Conservation (phyloP, 2,888 invertebrate genomes). For the Standfussiana lucernea region DNA sequence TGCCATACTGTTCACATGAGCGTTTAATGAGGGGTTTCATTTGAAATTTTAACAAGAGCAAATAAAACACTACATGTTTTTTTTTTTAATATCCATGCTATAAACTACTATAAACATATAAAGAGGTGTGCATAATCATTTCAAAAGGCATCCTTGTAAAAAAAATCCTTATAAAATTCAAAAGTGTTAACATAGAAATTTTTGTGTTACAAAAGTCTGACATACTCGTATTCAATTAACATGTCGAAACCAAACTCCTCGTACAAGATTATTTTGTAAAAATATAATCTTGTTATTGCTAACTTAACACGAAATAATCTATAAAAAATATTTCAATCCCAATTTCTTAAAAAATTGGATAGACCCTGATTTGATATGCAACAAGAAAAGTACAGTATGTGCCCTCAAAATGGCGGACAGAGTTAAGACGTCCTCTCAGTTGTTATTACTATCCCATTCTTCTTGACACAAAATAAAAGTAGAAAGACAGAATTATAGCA, state of each 20-base stretch:
- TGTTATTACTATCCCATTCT: conserved; percentile 8
- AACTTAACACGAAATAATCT: neutral
- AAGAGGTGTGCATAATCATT: conserved; percentile 5
- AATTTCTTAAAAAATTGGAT: neutral
- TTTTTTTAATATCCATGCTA: neutral
- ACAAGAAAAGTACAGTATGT: neutral
- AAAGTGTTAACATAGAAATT: neutral
- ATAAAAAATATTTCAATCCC: neutral
- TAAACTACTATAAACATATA: neutral
- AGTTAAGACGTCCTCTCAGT: neutral
- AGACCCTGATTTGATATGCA: conserved; percentile 15
- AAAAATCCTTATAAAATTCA: conserved; percentile 11
- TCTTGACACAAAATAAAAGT: neutral
- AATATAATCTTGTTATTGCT: neutral
- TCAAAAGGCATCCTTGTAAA: conserved; percentile 20
- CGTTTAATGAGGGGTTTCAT: neutral
- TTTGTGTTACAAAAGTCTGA: neutral
- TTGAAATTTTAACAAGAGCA: neutral
- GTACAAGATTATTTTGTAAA: neutral
- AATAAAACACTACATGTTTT: conserved; percentile 7
- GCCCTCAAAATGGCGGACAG: neutral
- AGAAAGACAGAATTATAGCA: neutral
- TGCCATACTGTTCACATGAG: neutral
- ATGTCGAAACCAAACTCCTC: neutral
- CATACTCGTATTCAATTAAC: neutral